Conservation (phyloP, 2,113 vertebrate species). For the Bubo scandiacus region DNA sequence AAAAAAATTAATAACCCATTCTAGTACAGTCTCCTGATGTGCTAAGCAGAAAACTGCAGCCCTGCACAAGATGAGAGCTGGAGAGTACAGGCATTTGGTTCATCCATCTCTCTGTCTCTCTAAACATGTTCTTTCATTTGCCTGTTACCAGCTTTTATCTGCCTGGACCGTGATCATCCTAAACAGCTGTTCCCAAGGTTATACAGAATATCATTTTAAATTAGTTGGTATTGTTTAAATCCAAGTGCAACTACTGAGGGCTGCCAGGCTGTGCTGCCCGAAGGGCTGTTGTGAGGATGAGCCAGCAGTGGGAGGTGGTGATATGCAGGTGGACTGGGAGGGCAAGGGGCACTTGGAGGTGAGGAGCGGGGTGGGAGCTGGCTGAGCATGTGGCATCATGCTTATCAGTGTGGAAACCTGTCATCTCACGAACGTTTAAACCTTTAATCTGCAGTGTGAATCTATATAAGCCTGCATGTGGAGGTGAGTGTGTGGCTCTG, state of each 20-base stretch:
- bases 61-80: neutral
- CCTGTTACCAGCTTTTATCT: neutral
- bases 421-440: neutral
- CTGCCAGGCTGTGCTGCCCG: neutral
- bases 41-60: neutral
- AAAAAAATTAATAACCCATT: neutral
- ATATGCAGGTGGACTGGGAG: fast-evolving
- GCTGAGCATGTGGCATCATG: neutral
- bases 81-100: neutral
- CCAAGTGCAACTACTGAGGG: neutral
- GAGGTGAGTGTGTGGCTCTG: neutral
- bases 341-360: neutral
- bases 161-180: neutral
- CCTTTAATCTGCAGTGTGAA: neutral
- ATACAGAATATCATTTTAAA: neutral
- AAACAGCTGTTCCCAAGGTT: neutral
- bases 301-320: neutral
- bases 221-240: neutral
- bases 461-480: neutral
- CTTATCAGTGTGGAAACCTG: neutral
- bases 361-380: neutral
- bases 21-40: neutral
- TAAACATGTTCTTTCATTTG: neutral
- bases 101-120: neutral
- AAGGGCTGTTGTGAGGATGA: neutral